Evolutionary conservation across 2,797 vertebrate species (phyloP).

Genomic region (Malurus splendens): DNA sequence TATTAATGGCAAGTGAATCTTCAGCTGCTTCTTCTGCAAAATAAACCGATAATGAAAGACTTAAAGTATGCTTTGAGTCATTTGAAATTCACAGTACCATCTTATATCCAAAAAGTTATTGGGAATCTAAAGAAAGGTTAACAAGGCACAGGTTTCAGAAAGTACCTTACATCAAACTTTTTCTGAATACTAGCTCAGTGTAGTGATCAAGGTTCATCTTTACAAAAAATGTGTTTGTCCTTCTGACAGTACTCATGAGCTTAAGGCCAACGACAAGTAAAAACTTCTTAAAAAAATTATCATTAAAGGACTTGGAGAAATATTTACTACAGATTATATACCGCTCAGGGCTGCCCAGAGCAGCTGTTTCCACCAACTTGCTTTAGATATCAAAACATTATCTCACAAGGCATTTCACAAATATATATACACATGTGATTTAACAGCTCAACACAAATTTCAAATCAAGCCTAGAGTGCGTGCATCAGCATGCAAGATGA

Average conservation of each 20-base stretch:
- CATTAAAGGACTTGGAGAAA: background rate
- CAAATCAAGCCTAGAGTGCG: background rate
- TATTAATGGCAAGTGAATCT: constrained; percentile 79
- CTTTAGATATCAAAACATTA: background rate
- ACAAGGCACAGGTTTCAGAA: background rate
- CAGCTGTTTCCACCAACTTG: background rate
- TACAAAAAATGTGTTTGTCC: background rate
- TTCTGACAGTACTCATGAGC: background rate
- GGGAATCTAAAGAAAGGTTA: background rate
- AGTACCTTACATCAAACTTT: background rate
- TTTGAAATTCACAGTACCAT: background rate
- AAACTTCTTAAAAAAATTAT: background rate
- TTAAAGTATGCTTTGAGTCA: background rate
- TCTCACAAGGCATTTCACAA: background rate
- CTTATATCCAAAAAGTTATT: background rate
- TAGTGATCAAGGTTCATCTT: background rate
- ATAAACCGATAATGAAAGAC: constrained; percentile 8
- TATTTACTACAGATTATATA: background rate
- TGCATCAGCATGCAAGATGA: background rate
- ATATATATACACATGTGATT: rapidly evolving
- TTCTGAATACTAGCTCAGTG: background rate
- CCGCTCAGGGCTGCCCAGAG: background rate
- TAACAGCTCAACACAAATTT: background rate
- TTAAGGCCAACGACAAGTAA: background rate
- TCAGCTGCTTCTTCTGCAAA: constrained; percentile 80